phyloP scores from a whole-genome alignment of 2,797 vertebrate species.

The Myoxocephalus aenaeus region DNA sequence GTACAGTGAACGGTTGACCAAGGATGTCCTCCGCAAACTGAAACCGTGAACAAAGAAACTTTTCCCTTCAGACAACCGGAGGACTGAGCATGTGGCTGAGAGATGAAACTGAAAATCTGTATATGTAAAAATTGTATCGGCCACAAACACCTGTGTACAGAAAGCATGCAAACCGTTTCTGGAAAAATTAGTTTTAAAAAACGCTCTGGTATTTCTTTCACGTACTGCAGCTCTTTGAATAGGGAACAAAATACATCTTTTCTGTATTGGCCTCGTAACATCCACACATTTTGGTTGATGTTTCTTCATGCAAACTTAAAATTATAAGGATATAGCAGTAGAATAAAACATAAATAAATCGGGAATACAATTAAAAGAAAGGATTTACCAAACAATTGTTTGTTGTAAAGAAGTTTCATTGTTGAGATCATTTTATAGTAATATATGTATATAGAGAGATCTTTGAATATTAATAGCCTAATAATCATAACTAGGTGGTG shows the following conservation, averaged over 20 bases:
- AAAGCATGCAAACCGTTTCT: not conserved
- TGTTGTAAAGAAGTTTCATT: too few species aligned
- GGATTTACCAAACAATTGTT: too few species aligned
- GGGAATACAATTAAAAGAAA: too few species aligned
- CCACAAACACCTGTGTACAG: not conserved
- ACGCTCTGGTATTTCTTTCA: not conserved
- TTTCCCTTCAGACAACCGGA: not conserved
- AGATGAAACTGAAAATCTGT: not conserved
- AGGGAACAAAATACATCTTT: not conserved
- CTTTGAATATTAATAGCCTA: not conserved
- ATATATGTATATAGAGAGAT: not conserved
- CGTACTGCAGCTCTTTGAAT: not conserved
- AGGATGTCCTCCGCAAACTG: conserved; percentile 76
- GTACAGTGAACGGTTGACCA: conserved; percentile 80
- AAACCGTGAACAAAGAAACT: conserved; percentile 23
- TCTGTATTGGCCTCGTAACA: not conserved
- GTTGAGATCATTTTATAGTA: not conserved
- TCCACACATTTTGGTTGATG: not conserved
- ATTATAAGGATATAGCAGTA: not conserved
- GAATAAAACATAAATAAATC: too few species aligned
- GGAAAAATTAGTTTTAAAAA: conserved; percentile 7
- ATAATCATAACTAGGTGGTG: not conserved
- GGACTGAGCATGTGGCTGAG: not conserved
- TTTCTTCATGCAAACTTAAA: not conserved
- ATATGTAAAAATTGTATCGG: not conserved